phyloP scores from a whole-genome alignment of 1,140 invertebrate species.

The Paraescarpia echinospica region DNA sequence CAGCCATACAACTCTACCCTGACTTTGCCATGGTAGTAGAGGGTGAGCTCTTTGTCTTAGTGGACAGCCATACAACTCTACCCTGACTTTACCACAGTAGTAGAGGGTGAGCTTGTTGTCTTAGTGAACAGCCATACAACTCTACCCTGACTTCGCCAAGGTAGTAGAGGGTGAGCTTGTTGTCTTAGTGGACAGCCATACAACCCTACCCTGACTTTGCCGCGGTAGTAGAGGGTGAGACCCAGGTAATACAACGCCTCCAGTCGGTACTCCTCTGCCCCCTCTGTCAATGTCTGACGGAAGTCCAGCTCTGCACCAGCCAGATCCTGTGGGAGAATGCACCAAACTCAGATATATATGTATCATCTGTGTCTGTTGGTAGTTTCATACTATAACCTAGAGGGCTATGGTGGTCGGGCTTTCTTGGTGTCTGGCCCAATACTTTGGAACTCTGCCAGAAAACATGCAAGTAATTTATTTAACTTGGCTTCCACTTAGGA shows the following conservation, averaged over 20 bases:
- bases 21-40: background rate
- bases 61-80: background rate
- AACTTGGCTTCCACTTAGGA: no score
- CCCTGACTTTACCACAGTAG: background rate
- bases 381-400: no score
- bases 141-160: background rate
- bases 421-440: no score
- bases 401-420: no score
- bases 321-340: background rate
- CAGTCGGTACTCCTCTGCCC: background rate
- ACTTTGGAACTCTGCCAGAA: no score
- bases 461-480: no score
- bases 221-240: background rate
- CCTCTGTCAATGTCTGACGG: background rate
- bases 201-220: background rate
- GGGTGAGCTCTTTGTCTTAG: background rate
- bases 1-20: background rate
- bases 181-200: background rate
- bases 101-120: background rate
- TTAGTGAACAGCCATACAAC: background rate
- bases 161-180: background rate
- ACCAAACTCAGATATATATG: no score
- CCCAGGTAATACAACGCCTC: background rate
- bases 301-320: background rate
- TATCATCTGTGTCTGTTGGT: no score